Evolutionary conservation across 1,140 invertebrate genomes (phyloP), one percentile per base, ranked within the genome.

Genomic region (Zophobas morio): DNA sequence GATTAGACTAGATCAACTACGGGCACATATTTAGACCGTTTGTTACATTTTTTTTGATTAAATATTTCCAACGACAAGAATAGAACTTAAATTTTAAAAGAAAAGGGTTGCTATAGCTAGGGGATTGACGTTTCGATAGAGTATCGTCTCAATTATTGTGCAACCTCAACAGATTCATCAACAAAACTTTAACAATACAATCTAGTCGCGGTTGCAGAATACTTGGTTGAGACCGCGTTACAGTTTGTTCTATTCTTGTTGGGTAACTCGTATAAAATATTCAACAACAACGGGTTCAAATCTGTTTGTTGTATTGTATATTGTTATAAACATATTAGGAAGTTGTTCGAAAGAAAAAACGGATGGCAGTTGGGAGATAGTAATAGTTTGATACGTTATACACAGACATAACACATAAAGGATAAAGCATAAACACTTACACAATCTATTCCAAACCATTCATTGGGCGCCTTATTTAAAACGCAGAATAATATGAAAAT

Each of bases 401-500:
- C 80, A 82, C 75, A 76, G 71, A 79, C 76, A 81, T 79, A 81
- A 82, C 79, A 82, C 80, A 81, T 71, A 80, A 81, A 78, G 73
- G 71, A 81, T 74, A 74, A 82, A 80, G 80, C 80, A 47, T 74
- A 74, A 75, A 81, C 80, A 80, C 77, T 78, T 78, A 80, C 70
- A 80, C 78, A 78, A 78, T 78, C 77, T 75, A 80, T 78, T 75
- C 60, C 39, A 77, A 77, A 78, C 77, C 79, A 81, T 80, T 75
- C 79, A 74, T 66, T 75, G 70, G 63, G 78, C 78, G 78, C 70
- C 70, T 57, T 66, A 75, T 78, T 79, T 77, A 78, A 82, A 80
- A 79, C 81, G 80, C 81, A 82, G 80, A 81, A 82, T 81, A 79
- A 82, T 82, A 82, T 79, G 81, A 82, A 82, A 82, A 82, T 82